These are phyloP conservation scores for Crocuta crocuta DNA, from an alignment of 2,113 vertebrate genomes.

Conservation along the genomic window DNA sequence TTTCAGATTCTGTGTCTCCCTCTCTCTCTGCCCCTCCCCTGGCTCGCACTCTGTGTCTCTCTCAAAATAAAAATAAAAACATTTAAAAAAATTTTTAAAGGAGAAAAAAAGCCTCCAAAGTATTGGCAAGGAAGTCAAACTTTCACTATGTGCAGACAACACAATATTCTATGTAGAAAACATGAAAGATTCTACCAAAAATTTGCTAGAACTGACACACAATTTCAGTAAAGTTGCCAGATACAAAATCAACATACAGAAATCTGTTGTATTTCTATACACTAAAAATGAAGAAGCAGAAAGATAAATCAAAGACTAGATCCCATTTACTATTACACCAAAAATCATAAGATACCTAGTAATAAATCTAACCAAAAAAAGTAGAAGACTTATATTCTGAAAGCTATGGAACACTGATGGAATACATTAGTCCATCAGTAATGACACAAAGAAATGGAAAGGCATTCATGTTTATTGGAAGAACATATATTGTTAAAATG, in stretches of 20 bases:
- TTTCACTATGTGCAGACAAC: neutral
- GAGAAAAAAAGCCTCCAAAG: neutral
- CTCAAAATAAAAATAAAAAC: too few species aligned
- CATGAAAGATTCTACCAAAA: neutral
- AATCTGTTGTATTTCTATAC: neutral
- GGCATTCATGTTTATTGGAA: neutral
- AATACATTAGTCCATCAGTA: neutral
- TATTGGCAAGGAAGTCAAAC: neutral
- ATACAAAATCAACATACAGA: neutral
- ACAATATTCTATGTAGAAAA: neutral
- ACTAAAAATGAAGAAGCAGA: neutral
- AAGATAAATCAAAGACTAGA: neutral
- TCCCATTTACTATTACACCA: neutral
- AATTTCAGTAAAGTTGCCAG: neutral
- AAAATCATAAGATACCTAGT: neutral
- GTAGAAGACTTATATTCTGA: neutral
- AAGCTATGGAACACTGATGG: neutral
- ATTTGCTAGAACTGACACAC: neutral
- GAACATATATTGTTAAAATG: neutral
- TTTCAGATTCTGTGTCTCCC: too few species aligned
- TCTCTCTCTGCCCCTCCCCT: too few species aligned
- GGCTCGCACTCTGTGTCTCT: too few species aligned
- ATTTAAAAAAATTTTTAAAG: too few species aligned
- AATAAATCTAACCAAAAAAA: neutral
- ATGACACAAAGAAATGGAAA: neutral